Base-by-base conservation (phyloP, 2,113 vertebrate genomes). In the Phylloscopus trochiloides region DNA sequence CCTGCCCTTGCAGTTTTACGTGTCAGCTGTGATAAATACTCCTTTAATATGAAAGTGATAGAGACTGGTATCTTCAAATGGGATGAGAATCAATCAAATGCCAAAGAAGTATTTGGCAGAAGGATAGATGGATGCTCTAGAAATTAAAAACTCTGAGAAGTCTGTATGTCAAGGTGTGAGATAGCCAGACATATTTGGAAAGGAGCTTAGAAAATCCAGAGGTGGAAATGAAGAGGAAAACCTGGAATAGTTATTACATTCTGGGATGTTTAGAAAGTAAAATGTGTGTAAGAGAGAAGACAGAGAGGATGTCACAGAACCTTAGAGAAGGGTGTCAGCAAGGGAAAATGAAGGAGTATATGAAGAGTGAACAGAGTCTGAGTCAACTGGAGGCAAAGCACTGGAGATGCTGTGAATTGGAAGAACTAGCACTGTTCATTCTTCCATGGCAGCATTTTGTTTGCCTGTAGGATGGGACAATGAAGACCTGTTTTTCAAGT, bases 171-270 rank as follows among this genome's bases (percentile, higher is more conserved):
- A 59, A 80, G 71, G 51, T 93, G 21, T 66, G 57, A 95, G 34
- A 91, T 67, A 94, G 52, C 86, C 94, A 91, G 71, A 21, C 4
- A 2, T 82, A 43, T 90, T 94, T 94, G 94, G 79, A 92, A 96
- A 65, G 73, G 9, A 88, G 16, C 18, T 87, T 61, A 55, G 43
- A 78, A 87, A 82, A 83, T 40, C n/a, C 1, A 0, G 54, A 79
- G 25, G 9, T 57, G 31, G 11, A 79, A 52, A 18, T 19, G 26
- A 26, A 72, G 74, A 66, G 15, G 38, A 62, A 55, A 76, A 36
- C 24, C 45, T 70, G 21, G 62, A 48, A 25, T n/a, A 25, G 4
- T 50, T 86, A 16, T 22, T 90, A 58, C 7, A 6, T 78, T 94
- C 66, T 86, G 63, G 36, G 40, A 51, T 48, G 71, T 81, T 77